phyloP scores from a whole-genome alignment of 2,888 invertebrate genomes.

The Morinoia aosen region DNA sequence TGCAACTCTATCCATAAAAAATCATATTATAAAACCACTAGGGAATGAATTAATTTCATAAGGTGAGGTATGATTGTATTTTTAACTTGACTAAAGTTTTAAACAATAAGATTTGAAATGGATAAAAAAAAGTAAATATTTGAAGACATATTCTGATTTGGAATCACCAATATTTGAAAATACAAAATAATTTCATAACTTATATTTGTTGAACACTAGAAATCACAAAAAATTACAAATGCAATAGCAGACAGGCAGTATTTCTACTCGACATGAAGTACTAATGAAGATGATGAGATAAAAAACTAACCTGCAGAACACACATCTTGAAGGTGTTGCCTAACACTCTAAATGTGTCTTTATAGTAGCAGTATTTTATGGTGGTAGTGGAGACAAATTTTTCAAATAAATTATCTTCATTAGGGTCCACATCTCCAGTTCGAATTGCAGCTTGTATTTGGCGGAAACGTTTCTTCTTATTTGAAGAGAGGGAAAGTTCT shows the following conservation, averaged over 20 bases:
- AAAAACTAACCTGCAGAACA: constrained; percentile 83
- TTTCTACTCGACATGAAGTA: not conserved
- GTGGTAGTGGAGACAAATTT: constrained; percentile 93
- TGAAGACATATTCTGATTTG: too few species aligned
- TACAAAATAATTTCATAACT: too few species aligned
- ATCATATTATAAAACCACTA: too few species aligned
- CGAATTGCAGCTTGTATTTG: constrained; percentile 85
- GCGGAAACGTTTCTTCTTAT: constrained; percentile 89
- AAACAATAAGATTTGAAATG: too few species aligned
- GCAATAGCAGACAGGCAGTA: not conserved
- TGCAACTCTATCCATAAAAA: too few species aligned
- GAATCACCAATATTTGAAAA: too few species aligned
- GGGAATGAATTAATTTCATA: too few species aligned
- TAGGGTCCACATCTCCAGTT: constrained; percentile 85
- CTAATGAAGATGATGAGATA: not conserved
- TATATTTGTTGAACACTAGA: too few species aligned
- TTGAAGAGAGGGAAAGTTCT: constrained; percentile 87
- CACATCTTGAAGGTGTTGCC: constrained; percentile 98
- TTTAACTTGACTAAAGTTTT: too few species aligned
- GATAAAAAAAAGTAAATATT: too few species aligned
- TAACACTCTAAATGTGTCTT: constrained; percentile 96
- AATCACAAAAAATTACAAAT: not conserved
- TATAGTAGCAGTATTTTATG: constrained; percentile 97
- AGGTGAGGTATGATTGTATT: too few species aligned
- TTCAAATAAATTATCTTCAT: constrained; percentile 97